A percentile compares a stretch with the other conserved stretches of the same genome.
Evolutionary conservation across 2,888 invertebrate genomes (phyloP).

Genomic region (Rotaria socialis): DNA sequence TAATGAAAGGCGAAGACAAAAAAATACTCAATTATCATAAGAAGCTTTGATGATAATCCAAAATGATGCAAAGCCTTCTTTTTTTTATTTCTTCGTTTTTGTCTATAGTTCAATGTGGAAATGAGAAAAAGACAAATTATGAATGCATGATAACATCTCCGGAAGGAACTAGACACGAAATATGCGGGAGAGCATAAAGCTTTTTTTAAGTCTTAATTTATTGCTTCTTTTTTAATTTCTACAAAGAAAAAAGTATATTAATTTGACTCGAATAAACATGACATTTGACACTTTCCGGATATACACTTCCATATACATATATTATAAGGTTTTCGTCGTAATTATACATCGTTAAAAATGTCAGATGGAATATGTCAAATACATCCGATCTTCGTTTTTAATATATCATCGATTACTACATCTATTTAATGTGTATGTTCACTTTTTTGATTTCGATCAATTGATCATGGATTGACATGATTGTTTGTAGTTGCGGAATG

Average conservation of each 20-base stretch:
- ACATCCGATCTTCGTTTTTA: background rate
- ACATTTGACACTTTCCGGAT: too few species aligned
- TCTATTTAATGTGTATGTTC: background rate
- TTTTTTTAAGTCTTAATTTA: too few species aligned
- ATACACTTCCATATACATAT: too few species aligned
- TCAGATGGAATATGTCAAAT: background rate
- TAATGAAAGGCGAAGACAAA: background rate
- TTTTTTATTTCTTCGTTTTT: too few species aligned
- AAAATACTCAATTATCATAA: slow-evolving; percentile 21
- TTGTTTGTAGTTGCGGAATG: slow-evolving; percentile 26
- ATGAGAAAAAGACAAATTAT: slow-evolving; percentile 15
- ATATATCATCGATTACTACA: background rate
- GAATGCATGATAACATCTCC: background rate
- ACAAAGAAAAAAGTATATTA: too few species aligned
- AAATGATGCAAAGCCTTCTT: background rate
- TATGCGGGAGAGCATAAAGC: background rate
- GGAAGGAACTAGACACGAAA: background rate
- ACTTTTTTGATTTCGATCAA: background rate
- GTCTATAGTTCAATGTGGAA: background rate
- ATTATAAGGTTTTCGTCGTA: too few species aligned
- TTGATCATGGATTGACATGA: background rate
- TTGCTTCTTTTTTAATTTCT: too few species aligned
- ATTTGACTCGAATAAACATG: too few species aligned
- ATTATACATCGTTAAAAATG: background rate
- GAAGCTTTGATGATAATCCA: slow-evolving; percentile 12